A percentile compares a stretch with the other conserved stretches of the same genome.
These are phyloP conservation scores for Odontomyia ornata DNA, from an alignment of 2,888 invertebrate genomes.

Conservation along the genomic window DNA sequence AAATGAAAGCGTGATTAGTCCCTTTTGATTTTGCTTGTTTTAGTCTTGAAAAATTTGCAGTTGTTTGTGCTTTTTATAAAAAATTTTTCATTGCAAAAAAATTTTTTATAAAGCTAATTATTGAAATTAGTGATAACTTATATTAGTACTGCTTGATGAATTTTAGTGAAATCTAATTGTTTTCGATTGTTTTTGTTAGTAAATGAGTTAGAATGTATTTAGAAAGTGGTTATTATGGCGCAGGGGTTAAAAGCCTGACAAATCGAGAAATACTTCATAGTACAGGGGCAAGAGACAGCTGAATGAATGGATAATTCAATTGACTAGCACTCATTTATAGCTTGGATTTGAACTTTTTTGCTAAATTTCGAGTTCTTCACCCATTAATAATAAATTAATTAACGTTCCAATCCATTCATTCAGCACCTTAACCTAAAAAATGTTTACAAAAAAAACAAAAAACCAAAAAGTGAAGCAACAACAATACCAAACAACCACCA, in stretches of 20 bases:
- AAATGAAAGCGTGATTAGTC: too few species aligned
- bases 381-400: conserved; percentile 5
- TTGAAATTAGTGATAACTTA: conserved; percentile 22
- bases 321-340: too few species aligned
- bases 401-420: conserved; percentile 58
- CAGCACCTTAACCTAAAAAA: conserved; percentile 55
- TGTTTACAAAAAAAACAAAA: conserved; percentile 43
- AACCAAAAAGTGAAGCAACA: conserved; percentile 40
- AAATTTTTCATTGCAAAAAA: conserved; percentile 3
- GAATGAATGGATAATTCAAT: conserved; percentile 57
- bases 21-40: too few species aligned
- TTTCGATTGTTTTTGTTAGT: conserved; percentile 10
- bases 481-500: conserved; percentile 6
- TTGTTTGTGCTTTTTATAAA: too few species aligned
- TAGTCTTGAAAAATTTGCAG: too few species aligned
- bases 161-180: conserved; percentile 4
- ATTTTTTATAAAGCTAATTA: conserved; percentile 42
- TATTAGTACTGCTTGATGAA: conserved; percentile 6
- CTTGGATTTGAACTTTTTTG: conserved; percentile 47
- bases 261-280: conserved; percentile 63
- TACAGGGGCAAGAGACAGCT: conserved; percentile 58
- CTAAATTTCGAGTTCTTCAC: neutral
- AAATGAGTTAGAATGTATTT: conserved; percentile 29
- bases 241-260: conserved; percentile 64
- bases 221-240: conserved; percentile 38